Percentiles rank a stretch among this genome's conserved stretches.
Evolutionary conservation across 2,888 invertebrate genomes (phyloP).

Genomic region (Anthrax anthrax): DNA sequence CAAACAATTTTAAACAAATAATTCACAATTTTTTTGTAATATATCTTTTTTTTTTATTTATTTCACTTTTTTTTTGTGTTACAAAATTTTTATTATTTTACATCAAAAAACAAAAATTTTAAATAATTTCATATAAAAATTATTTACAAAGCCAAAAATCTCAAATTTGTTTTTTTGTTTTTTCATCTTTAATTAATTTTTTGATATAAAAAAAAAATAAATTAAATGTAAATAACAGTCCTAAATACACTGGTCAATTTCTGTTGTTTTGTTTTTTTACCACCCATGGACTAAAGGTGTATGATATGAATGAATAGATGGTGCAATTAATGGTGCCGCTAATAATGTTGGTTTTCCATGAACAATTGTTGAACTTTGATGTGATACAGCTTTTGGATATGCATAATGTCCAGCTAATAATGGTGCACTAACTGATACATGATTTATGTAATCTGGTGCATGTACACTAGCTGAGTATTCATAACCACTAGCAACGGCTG

Average conservation of each 20-base stretch:
- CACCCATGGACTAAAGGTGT: conserved; percentile 14
- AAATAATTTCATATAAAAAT: too few relatives aligned
- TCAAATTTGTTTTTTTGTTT: too few relatives aligned
- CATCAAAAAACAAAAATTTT: too few relatives aligned
- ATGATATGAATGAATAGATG: conserved; percentile 10
- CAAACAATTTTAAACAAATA: too few relatives aligned
- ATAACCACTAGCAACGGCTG: conserved; percentile 14
- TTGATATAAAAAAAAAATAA: too few relatives aligned
- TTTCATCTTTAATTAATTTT: too few relatives aligned
- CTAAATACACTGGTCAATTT: neutral
- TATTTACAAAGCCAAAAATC: too few relatives aligned
- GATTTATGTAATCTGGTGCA: conserved; percentile 17
- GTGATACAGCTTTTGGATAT: conserved; percentile 35
- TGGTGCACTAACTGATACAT: conserved; percentile 26
- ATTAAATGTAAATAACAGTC: neutral
- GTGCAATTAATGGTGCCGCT: conserved; percentile 7
- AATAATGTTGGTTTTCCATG: conserved; percentile 17
- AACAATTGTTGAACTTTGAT: conserved; percentile 40
- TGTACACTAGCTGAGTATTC: conserved; percentile 17
- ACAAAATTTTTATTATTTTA: too few relatives aligned
- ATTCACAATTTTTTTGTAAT: too few relatives aligned
- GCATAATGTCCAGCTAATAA: neutral
- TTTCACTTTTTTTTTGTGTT: too few relatives aligned
- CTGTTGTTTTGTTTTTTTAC: neutral
- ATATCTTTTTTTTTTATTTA: too few relatives aligned